A percentile compares a stretch with the other conserved stretches of the same genome.
Evolutionary conservation across 2,797 vertebrate genomes (phyloP).

Genomic region (Hipposideros larvatus): DNA sequence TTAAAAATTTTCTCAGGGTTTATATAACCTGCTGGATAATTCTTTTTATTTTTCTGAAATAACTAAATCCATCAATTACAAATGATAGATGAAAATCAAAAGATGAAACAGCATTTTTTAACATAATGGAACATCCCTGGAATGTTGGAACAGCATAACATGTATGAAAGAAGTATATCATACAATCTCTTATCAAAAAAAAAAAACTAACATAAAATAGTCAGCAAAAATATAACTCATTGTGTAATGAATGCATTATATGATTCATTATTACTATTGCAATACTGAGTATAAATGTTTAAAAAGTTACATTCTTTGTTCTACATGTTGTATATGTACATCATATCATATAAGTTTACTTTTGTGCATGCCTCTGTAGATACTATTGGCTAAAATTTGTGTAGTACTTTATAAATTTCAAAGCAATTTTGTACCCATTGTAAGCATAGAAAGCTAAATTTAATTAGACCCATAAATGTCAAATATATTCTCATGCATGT

Average conservation of each 20-base stretch:
- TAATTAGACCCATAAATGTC: background rate
- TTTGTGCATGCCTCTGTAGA: background rate
- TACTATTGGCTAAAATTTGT: background rate
- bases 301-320: background rate
- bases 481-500: background rate
- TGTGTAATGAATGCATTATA: no score
- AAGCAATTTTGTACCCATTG: background rate
- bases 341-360: background rate
- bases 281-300: background rate
- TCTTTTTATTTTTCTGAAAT: background rate
- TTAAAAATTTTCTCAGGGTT: background rate
- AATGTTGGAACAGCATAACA: background rate
- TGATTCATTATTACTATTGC: background rate
- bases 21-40: background rate
- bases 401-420: background rate
- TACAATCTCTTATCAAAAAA: background rate
- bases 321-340: background rate
- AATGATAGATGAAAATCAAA: background rate
- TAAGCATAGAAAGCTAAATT: background rate
- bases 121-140: background rate
- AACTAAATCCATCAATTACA: background rate
- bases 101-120: background rate
- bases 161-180: background rate
- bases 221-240: background rate
- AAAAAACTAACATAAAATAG: background rate